Evolutionary conservation across 2,888 invertebrate species (phyloP), one percentile per base, ranked within the genome.

Genomic region (Erynnis tages): DNA sequence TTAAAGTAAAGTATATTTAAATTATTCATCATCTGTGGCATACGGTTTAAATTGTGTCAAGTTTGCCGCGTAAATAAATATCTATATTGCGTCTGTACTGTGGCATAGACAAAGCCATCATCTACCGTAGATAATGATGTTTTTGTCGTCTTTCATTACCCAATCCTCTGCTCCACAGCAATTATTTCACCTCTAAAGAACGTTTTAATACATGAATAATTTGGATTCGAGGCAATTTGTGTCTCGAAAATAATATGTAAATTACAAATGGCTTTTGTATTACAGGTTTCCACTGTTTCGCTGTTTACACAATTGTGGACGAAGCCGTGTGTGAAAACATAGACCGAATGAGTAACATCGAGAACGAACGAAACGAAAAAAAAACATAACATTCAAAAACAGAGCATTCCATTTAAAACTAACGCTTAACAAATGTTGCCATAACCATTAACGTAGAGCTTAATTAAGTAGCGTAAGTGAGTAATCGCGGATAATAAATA

Each of bases 301-400:
- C 76, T 77, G 72, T 83, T 86, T 85, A 76, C 73, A 78, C 86
- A 86, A 80, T 80, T 86, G 87, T 73, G 71, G 67, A 67, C 64
- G 76, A 75, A 73, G 73, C 71, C 69, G 61, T 60, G 65, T 69
- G 74, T 79, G 76, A 79, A 79, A 79, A 77, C 63, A 76, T 63
- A 56, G 40, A 57, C 57, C 57, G 38, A 50, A 61, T 61, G 54
- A 57, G 47, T 54, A 63, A 56, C 37, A 2, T 62, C 65, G 65
- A n/a, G 14, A 73, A 73, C 71, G 65, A 65, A 67, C 50, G 50
- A 67, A 66, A 60, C 75, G 69, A 69, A 71, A 65, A 67, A 73
- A 67, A 66, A 67, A 54, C n/a, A 61, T 56, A 73, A 61, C 65
- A 67, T 62, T 60, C 60, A 27, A 54, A 55, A 78, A 82, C 72